phyloP scores from a whole-genome alignment of 2,797 vertebrate species.

The Mus spretus region DNA sequence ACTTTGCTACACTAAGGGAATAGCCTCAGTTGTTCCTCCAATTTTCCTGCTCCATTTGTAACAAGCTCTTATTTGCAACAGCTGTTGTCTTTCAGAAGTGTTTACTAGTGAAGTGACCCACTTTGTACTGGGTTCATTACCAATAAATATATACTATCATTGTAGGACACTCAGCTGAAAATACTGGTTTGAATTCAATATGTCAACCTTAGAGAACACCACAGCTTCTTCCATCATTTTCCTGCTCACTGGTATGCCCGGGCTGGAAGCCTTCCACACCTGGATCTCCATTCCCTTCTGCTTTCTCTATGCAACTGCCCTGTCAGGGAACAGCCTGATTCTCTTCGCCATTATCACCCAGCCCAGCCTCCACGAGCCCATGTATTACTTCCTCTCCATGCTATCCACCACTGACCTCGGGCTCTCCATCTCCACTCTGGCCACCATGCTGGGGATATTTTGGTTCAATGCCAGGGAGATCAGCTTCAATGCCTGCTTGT shows the following conservation, averaged over 20 bases:
- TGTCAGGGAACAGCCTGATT: constrained; percentile 89
- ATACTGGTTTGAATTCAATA: not conserved
- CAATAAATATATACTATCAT: not conserved
- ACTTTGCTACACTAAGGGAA: not conserved
- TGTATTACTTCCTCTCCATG: constrained; percentile 83
- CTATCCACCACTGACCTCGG: constrained; percentile 76
- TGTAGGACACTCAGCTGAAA: not conserved
- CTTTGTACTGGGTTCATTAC: not conserved
- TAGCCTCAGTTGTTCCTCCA: too few species aligned
- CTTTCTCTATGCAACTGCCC: constrained; percentile 86
- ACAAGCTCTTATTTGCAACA: not conserved
- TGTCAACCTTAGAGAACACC: not conserved
- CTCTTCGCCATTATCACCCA: constrained; percentile 84
- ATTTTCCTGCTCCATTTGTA: not conserved
- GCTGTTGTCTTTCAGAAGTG: too few species aligned
- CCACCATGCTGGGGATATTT: constrained; percentile 81
- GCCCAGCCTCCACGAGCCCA: constrained; percentile 75
- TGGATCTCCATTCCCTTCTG: constrained; percentile 79
- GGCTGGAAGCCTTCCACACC: constrained; percentile 67
- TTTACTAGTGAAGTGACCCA: not conserved
- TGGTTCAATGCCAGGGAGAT: constrained; percentile 81
- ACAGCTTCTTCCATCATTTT: constrained; percentile 8
- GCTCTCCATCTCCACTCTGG: constrained; percentile 77
- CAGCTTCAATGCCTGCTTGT: constrained; percentile 77
- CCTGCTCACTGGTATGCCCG: constrained; percentile 78